Evolutionary conservation across 2,888 invertebrate species (phyloP).

Genomic region (Serripes groenlandicus): DNA sequence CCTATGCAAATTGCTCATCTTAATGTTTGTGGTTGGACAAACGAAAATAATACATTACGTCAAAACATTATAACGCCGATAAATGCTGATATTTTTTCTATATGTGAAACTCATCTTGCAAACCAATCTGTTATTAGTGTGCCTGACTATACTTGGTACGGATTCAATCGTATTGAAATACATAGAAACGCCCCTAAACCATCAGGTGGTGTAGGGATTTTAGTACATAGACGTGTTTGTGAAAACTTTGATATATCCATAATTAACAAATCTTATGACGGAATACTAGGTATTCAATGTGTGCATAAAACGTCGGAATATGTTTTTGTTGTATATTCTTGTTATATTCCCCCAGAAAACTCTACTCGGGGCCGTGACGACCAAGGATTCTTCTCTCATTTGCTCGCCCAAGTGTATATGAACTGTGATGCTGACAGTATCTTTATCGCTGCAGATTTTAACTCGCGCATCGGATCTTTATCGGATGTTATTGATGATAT

Average conservation of each 20-base stretch:
- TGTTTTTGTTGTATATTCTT: not conserved
- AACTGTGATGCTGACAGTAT: conserved; percentile 32
- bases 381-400: conserved; percentile 34
- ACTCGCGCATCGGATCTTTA: conserved; percentile 37
- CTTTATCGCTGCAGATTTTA: conserved; percentile 43
- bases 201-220: conserved; percentile 50
- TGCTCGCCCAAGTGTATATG: conserved; percentile 39
- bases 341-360: conserved; percentile 9
- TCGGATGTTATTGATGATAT: conserved; percentile 16
- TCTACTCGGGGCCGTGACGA: conserved; percentile 19
- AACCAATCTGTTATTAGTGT: conserved; percentile 19
- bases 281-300: conserved; percentile 38
- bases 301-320: not conserved
- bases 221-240: conserved; percentile 26
- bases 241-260: conserved; percentile 24
- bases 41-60: conserved; percentile 38
- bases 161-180: conserved; percentile 26
- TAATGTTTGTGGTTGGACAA: conserved; percentile 64
- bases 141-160: conserved; percentile 43
- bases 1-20: conserved; percentile 41
- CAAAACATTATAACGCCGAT: conserved; percentile 22
- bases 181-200: conserved; percentile 48
- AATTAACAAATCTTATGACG: conserved; percentile 36
- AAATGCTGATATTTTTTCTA: conserved; percentile 43
- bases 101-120: conserved; percentile 52